Evolutionary conservation across 2,888 invertebrate genomes (phyloP), one percentile per base, ranked within the genome.

Genomic region (Gnatocerus cornutus): DNA sequence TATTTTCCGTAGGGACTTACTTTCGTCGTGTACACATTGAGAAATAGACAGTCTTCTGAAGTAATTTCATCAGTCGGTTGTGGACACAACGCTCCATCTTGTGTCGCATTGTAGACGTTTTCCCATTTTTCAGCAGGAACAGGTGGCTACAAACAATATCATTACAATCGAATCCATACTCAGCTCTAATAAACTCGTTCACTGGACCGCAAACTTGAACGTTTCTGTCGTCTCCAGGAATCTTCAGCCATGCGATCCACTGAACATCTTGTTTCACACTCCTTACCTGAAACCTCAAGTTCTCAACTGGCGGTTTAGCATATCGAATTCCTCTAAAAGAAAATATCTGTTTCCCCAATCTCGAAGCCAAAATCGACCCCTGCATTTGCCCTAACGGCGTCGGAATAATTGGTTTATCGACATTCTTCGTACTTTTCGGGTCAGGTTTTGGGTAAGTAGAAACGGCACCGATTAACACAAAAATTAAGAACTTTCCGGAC

Each of bases 11-110:
- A 48, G 21, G 4, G 27, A 52, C 50, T 64, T 59, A 86, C 86
- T 76, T 84, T 84, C 73, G 72, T 85, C 0, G 88, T 88, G 73
- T 89, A 91, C 0, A 91, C 87, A 73, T 91, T 91, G 66, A 91
- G 78, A 16, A 87, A 85, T 0, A 91, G 85, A 74, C 91, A 91
- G 79, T 91, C 90, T 73, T 91, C 91, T 13, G 87, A 86, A 58
- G 87, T 76, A 33, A 74, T 72, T 39, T 73, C 74, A 9, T 65
- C 73, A 27, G 83, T 79, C 0, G 76, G 75, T 75, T 83, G 83
- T 16, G 83, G 82, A 74, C 83, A 83, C 1, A 77, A 72, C 9
- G 79, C 76, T n/a, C 80, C 81, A 69, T 83, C 82, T 69, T 77
- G 70, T 0, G 81, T 81, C 0, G 82, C 83, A 67, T 83, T 80